phyloP scores from a whole-genome alignment of 2,797 vertebrate genomes.

The Threskiornis aethiopicus region DNA sequence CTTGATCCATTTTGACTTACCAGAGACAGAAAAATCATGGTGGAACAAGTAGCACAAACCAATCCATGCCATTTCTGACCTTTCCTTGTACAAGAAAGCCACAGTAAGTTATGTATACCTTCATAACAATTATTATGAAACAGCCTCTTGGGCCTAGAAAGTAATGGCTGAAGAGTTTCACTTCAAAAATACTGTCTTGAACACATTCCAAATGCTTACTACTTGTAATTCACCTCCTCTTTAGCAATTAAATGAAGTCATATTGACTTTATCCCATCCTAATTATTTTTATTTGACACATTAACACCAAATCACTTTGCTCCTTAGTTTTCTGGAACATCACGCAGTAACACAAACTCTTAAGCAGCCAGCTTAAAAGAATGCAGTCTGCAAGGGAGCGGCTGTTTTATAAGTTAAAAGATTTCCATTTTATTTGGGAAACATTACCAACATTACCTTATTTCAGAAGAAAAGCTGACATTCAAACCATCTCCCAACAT shows the following conservation, averaged over 20 bases:
- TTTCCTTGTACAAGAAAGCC: background rate
- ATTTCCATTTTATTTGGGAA: background rate
- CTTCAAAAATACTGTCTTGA: background rate
- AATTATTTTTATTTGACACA: constrained; percentile 5
- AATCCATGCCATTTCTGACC: background rate
- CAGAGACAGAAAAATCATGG: background rate
- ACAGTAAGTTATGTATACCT: background rate
- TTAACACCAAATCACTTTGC: background rate
- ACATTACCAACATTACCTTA: background rate
- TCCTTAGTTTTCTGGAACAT: background rate
- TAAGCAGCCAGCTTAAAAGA: background rate
- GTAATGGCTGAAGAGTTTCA: background rate
- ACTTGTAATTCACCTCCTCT: background rate
- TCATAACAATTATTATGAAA: background rate
- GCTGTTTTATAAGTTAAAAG: background rate
- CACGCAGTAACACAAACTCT: background rate
- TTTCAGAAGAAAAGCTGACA: background rate
- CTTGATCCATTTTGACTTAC: background rate
- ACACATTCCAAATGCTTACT: background rate
- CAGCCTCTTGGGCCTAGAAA: background rate
- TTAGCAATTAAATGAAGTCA: background rate
- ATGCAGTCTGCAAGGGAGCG: background rate
- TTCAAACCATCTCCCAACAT: background rate
- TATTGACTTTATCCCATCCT: background rate
- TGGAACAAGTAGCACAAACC: background rate